Base-by-base conservation (phyloP, 2,113 vertebrate species). In the Tetrao urogallus region DNA sequence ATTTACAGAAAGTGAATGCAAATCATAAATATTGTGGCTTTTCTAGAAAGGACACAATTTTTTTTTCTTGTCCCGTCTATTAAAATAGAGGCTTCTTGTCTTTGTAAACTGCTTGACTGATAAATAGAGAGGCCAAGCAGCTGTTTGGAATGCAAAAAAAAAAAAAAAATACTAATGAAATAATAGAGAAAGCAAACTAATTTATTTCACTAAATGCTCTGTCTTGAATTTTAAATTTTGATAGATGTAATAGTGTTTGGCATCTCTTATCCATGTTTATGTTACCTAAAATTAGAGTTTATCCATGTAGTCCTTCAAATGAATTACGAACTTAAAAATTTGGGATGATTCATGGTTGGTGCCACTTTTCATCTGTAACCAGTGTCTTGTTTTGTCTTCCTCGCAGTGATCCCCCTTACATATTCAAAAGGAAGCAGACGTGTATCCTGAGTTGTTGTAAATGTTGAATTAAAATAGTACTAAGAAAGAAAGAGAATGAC, bases 361-460 rank as follows among this genome's bases (percentile, higher is more conserved):
- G 50, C 12, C 43, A n/a, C 27, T 74, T 67, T 86, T 61, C 10
- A 2, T 54, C 38, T 84, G n/a, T 75, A 60, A 61, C 11, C 21
- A 73, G 38, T 47, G 32, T 21, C 24, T 64, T 86, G 13, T 40
- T 74, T 47, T 74, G 11, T 86, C 30, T 76, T 91, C 36, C 11
- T 61, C 20, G 11, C 28, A 45, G 64, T 82, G 61, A 90, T 76
- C 11, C 22, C 32, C 22, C 9, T 43, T 34, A 40, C 77, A 61
- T 25, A 64, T 67, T 86, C 21, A 61, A 78, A 71, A 90, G 30
- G 60, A 89, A 86, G n/a, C 40, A 88, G 63, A 36, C 20, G 67
- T 90, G 13, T 70, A 73, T 13, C 42, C 63, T 66, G 20, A n/a
- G 47, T 16, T 89, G 22, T 38, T 89, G 17, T 30, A 63, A 88